Conservation (phyloP, 2,113 vertebrate genomes). For the Hepsetus odoe region DNA sequence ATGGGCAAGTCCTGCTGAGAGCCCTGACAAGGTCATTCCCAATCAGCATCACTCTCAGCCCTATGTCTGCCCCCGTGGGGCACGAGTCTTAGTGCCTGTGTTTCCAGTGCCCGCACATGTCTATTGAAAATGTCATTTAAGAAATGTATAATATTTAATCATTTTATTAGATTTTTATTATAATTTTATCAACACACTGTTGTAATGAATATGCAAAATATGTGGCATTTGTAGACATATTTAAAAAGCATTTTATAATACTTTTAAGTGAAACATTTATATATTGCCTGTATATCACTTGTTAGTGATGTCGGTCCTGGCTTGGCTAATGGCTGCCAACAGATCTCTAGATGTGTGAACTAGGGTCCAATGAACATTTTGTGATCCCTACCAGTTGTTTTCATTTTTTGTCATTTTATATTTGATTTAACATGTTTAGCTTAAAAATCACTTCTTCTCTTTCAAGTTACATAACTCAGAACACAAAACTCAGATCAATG, state of each 20-base stretch:
- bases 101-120: slow-evolving; percentile 59
- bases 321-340: background rate
- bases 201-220: background rate
- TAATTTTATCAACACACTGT: background rate
- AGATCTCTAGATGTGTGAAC: background rate
- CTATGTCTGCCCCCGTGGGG: slow-evolving; percentile 69
- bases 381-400: no score
- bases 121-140: slow-evolving; percentile 36
- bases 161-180: slow-evolving; percentile 3
- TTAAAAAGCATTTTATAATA: background rate
- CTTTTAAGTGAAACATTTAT: background rate
- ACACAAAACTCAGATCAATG: no score
- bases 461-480: no score
- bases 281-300: background rate
- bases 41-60: slow-evolving; percentile 30
- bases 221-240: background rate
- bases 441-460: no score
- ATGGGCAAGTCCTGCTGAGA: slow-evolving; percentile 26
- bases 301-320: background rate
- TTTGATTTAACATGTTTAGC: no score
- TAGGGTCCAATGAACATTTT: no score
- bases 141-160: slow-evolving; percentile 32
- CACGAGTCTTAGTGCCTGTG: slow-evolving; percentile 64
- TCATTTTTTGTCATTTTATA: no score
- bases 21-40: slow-evolving; percentile 45